phyloP scores from a whole-genome alignment of 2,797 vertebrate species.

The Ficedula albicollis region DNA sequence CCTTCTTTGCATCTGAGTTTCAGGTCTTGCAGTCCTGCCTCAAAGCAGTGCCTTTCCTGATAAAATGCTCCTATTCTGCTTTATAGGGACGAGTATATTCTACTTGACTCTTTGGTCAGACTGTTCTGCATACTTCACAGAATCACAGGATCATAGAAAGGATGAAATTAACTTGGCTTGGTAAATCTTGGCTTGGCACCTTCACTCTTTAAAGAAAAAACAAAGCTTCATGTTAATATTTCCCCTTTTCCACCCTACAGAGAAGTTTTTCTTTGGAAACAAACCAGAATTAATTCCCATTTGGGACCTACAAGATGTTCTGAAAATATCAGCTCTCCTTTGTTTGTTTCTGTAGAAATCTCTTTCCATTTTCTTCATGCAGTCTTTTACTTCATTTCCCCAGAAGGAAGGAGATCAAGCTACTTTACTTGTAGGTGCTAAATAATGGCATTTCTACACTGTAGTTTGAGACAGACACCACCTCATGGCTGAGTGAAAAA shows the following conservation, averaged over 20 bases:
- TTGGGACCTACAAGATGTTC: background rate
- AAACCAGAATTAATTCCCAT: background rate
- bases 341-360: background rate
- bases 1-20: background rate
- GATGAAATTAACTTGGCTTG: background rate
- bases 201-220: background rate
- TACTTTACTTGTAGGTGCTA: background rate
- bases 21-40: background rate
- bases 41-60: background rate
- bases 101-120: background rate
- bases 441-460: background rate
- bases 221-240: background rate
- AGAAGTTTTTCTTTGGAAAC: background rate
- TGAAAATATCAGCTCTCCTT: background rate
- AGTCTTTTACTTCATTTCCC: background rate
- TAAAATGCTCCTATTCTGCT: background rate
- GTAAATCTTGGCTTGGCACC: background rate
- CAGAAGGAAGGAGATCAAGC: background rate
- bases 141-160: background rate
- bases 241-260: background rate
- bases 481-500: accelerated
- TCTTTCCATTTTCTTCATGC: background rate
- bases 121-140: background rate
- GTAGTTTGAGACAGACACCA: background rate
- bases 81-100: background rate